Conservation (phyloP, 2,888 invertebrate species). For the Julus scandinavius region DNA sequence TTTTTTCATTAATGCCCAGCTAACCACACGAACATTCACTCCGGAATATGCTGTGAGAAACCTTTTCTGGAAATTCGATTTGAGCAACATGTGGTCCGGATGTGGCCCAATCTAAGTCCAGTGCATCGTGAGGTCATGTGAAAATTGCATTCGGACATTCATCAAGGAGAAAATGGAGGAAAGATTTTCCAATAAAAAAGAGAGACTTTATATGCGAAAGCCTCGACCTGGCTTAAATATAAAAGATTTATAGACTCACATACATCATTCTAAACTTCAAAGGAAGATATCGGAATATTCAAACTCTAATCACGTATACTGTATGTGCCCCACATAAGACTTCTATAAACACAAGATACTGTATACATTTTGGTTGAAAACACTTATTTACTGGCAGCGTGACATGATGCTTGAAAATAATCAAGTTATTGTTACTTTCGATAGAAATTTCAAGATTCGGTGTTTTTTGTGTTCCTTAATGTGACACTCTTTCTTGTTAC, state of each 20-base stretch:
- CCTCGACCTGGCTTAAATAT: slow-evolving; percentile 30
- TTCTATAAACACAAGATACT: not conserved
- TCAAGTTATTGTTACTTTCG: too few species aligned
- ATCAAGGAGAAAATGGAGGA: slow-evolving; percentile 25
- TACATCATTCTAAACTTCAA: not conserved
- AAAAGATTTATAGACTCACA: slow-evolving; percentile 16
- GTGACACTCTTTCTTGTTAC: too few species aligned
- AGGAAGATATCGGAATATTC: slow-evolving; percentile 29
- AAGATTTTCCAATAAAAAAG: slow-evolving; percentile 33
- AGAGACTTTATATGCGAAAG: not conserved
- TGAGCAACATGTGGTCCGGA: slow-evolving; percentile 50
- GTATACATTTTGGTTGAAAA: too few species aligned
- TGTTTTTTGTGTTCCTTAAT: too few species aligned
- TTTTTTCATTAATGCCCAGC: slow-evolving; percentile 4
- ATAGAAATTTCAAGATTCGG: too few species aligned
- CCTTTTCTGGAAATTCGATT: slow-evolving; percentile 17
- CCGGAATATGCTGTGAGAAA: not conserved
- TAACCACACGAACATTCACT: slow-evolving; percentile 7
- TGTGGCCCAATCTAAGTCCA: not conserved
- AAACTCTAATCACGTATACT: slow-evolving; percentile 39
- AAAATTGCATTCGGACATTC: slow-evolving; percentile 50
- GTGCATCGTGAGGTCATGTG: not conserved
- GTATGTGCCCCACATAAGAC: not conserved
- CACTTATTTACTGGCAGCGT: too few species aligned
- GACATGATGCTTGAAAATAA: too few species aligned